These are phyloP conservation scores for Orchesella cincta DNA, from an alignment of 1,140 invertebrate genomes.

Conservation along the genomic window DNA sequence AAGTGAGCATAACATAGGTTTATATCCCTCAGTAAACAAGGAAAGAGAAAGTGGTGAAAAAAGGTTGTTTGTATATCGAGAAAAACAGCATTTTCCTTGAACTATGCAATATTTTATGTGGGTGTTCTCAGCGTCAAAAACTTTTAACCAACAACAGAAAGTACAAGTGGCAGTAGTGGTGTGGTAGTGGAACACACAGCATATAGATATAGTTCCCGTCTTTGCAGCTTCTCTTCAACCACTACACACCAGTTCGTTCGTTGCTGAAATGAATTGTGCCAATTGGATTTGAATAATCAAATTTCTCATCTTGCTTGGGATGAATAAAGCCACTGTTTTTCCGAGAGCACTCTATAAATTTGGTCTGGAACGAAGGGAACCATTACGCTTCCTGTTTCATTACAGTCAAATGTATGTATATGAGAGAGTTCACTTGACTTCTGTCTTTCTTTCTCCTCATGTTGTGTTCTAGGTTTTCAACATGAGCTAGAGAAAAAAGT, in stretches of 20 bases:
- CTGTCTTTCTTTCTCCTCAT: neutral
- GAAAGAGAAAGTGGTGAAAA: neutral
- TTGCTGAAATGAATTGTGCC: slow-evolving; percentile 27
- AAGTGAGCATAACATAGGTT: neutral
- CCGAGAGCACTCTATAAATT: slow-evolving; percentile 21
- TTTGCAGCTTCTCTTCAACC: neutral
- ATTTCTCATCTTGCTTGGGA: slow-evolving; percentile 23
- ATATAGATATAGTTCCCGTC: neutral
- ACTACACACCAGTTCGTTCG: neutral
- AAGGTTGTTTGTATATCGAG: neutral
- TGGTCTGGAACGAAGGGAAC: slow-evolving; percentile 5
- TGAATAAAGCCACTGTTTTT: neutral
- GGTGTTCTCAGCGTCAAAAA: neutral
- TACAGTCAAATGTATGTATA: neutral
- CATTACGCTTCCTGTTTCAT: slow-evolving; percentile 27
- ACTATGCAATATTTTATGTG: slow-evolving; percentile 17
- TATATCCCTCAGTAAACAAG: neutral
- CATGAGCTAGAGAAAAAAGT: neutral
- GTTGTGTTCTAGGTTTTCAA: neutral
- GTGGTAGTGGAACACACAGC: neutral
- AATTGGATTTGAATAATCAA: slow-evolving; percentile 29
- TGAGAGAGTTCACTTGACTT: slow-evolving; percentile 20
- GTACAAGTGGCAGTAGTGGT: neutral
- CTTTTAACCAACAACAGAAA: neutral
- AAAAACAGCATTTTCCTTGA: neutral